Percentiles rank a stretch among this genome's conserved stretches.
Evolutionary conservation across 2,113 vertebrate species (phyloP).

Genomic region (Heterotilapia buettikoferi): DNA sequence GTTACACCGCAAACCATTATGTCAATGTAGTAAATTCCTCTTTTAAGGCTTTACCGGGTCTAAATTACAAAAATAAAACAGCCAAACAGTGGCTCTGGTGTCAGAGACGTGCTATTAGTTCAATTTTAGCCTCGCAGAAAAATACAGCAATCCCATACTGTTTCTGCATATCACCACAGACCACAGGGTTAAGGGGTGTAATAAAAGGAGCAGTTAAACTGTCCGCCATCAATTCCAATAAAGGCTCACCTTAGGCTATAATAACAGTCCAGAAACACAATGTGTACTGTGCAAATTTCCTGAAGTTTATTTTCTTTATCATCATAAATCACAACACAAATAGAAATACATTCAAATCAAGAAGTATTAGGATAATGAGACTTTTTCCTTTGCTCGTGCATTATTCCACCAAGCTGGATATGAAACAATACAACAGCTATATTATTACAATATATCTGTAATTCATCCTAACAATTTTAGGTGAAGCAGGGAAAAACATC

Average conservation of each 20-base stretch:
- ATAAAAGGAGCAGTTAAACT: conserved; percentile 30
- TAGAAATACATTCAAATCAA: not conserved
- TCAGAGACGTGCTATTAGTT: not conserved
- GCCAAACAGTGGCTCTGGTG: not conserved
- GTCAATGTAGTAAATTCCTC: not conserved
- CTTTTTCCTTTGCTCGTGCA: not conserved
- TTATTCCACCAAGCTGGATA: not conserved
- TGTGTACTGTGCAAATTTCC: not conserved
- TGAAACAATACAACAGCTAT: not conserved
- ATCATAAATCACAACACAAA: not conserved
- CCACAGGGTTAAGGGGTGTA: not conserved
- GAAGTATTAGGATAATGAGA: not conserved
- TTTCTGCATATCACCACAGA: not conserved
- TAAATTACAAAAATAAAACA: not conserved
- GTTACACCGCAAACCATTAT: not conserved
- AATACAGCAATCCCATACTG: not conserved
- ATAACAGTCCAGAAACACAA: not conserved
- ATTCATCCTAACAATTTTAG: not conserved
- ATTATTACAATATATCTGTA: not conserved
- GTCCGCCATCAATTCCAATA: not conserved
- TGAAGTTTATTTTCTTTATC: not conserved
- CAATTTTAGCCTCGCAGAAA: not conserved
- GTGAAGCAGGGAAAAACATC: not conserved
- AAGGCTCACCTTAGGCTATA: not conserved
- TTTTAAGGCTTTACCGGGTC: not conserved